A percentile compares a stretch with the other conserved stretches of the same genome.
phyloP scores from a whole-genome alignment of 1,140 invertebrate genomes.

The Zaprionus nigranus region DNA sequence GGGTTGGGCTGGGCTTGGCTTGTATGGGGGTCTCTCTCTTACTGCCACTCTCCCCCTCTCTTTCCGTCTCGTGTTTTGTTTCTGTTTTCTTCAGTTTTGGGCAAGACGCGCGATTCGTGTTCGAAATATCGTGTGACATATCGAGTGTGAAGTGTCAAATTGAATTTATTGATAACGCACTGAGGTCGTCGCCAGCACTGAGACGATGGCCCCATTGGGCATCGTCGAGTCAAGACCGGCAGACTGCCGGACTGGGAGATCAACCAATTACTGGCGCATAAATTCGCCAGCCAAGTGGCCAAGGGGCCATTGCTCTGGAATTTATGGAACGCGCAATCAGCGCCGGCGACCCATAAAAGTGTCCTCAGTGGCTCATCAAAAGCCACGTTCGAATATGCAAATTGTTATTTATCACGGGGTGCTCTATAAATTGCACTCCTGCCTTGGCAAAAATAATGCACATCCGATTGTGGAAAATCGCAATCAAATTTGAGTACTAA shows the following conservation, averaged over 20 bases:
- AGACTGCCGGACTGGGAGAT: constrained; percentile 10
- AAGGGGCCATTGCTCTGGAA: constrained; percentile 59
- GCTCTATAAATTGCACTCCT: constrained; percentile 62
- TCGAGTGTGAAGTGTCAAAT: constrained; percentile 84
- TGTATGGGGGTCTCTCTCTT: constrained; percentile 5
- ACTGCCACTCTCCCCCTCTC: constrained; percentile 2
- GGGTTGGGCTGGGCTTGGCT: constrained; percentile 26
- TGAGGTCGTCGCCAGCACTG: constrained; percentile 52
- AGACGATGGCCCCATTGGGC: constrained; percentile 19
- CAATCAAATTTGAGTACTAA: constrained; percentile 2
- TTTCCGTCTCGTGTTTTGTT: constrained; percentile 42
- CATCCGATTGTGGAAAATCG: constrained; percentile 26
- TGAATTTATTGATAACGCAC: constrained; percentile 84
- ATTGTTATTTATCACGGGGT: constrained; percentile 78
- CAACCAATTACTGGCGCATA: constrained; percentile 72
- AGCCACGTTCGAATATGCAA: constrained; percentile 45
- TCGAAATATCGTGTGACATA: constrained; percentile 83
- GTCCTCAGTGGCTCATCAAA: constrained; percentile 72
- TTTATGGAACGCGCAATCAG: constrained; percentile 79
- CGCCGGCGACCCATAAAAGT: constrained; percentile 58
- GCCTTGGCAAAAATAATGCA: constrained; percentile 5
- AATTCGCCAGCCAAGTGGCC: constrained; percentile 69
- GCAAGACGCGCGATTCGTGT: constrained; percentile 50
- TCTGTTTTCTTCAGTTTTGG: constrained; percentile 46
- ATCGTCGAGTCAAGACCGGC: not conserved